Evolutionary conservation across 1,140 invertebrate genomes (phyloP), one percentile per base, ranked within the genome.

Genomic region (Aphis craccivora): DNA sequence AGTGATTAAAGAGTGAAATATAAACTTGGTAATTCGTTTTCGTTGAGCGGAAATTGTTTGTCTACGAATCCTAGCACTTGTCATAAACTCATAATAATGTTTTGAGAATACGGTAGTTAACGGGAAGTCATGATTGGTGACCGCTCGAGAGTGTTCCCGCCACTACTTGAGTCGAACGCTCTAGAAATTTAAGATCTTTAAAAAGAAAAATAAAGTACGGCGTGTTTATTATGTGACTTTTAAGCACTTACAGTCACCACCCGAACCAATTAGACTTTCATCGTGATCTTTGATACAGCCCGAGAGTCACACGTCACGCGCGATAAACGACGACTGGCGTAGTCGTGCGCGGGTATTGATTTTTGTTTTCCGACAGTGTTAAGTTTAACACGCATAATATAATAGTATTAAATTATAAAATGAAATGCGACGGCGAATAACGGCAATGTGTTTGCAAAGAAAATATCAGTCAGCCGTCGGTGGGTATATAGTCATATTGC

Each of bases 341-440:
- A 43, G 0, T 20, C 14, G 20, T 22, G 86, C n/a, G 45, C 9
- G 35, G 23, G 88, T 89, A 89, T 55, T 53, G 88, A 89, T 89
- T 89, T 40, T 89, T 55, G 55, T 89, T 48, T 51, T 53, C n/a
- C 43, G 30, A 48, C 20, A 51, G 87, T 88, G 87, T 89, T 89
- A 53, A 53, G 87, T 53, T 37, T 53, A 89, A 53, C 23, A 89
- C 48, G 87, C n/a, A 53, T 89, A 84, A 86, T 86, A 37, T 30
- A 67, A n/a, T 89, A 86, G 48, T 87, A 37, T 35, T 35, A n/a
- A n/a, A n/a, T n/a, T 18, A 76, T 76, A 76, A n/a, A 89, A 89
- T 37, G 48, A 35, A 53, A 89, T 35, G 8, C n/a, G 37, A 25
- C 83, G 60, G 30, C 3, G 11, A 7, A 45, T 18, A n/a, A 6